Evolutionary conservation across 35 echinoderm and acorn worm species (phyloP), one percentile per base, ranked within the genome.

Genomic region (Heliocidaris tuberculata): DNA sequence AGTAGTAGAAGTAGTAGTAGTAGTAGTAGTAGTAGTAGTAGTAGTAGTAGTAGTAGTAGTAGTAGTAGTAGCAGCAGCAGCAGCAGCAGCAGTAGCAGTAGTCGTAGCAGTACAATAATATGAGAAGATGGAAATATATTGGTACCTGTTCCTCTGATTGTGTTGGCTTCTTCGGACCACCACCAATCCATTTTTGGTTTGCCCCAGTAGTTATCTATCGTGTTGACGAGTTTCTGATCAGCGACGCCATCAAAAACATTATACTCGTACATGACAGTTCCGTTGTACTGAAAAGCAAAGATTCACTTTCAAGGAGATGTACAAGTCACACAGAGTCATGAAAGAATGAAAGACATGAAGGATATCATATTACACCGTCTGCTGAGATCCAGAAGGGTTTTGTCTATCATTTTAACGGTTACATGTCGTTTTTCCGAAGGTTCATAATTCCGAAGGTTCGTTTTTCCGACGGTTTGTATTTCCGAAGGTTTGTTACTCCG

Each of bases 131-230:
- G 21, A 70, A 70, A 70, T 27, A 19, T 17, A 65, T 19, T 16
- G 1, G 0, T 88, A 88, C 86, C 86, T 88, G 86, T 88, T 88
- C 86, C 86, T 27, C 10, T 88, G 47, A 88, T 88, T 19, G 86
- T 35, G 8, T 88, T 88, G 86, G 86, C 86, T 35, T 88, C 86
- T 88, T 88, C 47, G 30, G 86, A 88, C 86, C 86, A 88, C 86
- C 86, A 88, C 86, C 86, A 88, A 31, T 32, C 31, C 19, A 32
- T 32, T 15, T 12, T 88, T 12, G 86, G 86, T 48, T 35, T 31
- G 19, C 86, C 86, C 86, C 47, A 48, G 47, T 88, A 88, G 31
- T 88, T 88, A 31, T 88, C 86, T 11, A 88, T 48, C n/a, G 42
- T 48, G 19, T 88, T 88, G 10, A 65, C 15, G 21, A 65, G 60